These are phyloP conservation scores for Callimorpha dominula DNA, from an alignment of 2,888 invertebrate species.

Conservation along the genomic window DNA sequence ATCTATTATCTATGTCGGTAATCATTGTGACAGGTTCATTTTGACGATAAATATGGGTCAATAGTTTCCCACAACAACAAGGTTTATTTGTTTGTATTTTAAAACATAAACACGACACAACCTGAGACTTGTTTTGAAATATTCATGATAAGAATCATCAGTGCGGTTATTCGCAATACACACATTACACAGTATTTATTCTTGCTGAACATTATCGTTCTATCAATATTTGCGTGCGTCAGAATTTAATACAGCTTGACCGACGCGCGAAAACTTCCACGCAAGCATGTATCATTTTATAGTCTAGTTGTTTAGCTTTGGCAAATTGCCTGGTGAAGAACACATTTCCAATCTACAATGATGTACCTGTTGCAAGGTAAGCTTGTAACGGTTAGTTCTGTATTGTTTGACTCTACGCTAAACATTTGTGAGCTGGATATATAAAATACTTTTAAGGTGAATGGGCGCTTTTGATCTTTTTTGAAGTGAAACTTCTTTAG, in stretches of 20 bases:
- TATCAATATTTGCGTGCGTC: constrained; percentile 52
- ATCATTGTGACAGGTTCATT: not conserved
- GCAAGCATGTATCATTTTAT: constrained; percentile 53
- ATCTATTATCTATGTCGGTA: not conserved
- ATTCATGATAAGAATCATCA: not conserved
- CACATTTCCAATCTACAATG: constrained; percentile 43
- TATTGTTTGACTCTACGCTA: not conserved
- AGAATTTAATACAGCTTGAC: constrained; percentile 48
- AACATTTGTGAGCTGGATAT: constrained; percentile 3
- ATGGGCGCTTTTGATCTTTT: too few species aligned
- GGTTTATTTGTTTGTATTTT: not conserved
- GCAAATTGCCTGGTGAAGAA: constrained; percentile 62
- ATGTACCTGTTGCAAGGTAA: constrained; percentile 39
- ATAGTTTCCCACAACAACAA: not conserved
- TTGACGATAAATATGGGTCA: not conserved
- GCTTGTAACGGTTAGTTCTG: constrained; percentile 23
- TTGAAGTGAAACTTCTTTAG: too few species aligned
- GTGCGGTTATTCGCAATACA: not conserved
- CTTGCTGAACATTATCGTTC: constrained; percentile 29
- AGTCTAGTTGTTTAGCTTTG: constrained; percentile 59
- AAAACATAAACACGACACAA: not conserved
- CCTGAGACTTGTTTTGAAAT: not conserved
- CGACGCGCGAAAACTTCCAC: constrained; percentile 63
- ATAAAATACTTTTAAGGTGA: too few species aligned
- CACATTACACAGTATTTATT: constrained; percentile 21